Percentiles rank a stretch among this genome's conserved stretches.
These are phyloP conservation scores for Cephus cinctus DNA, from an alignment of 1,140 invertebrate genomes.

Conservation along the genomic window DNA sequence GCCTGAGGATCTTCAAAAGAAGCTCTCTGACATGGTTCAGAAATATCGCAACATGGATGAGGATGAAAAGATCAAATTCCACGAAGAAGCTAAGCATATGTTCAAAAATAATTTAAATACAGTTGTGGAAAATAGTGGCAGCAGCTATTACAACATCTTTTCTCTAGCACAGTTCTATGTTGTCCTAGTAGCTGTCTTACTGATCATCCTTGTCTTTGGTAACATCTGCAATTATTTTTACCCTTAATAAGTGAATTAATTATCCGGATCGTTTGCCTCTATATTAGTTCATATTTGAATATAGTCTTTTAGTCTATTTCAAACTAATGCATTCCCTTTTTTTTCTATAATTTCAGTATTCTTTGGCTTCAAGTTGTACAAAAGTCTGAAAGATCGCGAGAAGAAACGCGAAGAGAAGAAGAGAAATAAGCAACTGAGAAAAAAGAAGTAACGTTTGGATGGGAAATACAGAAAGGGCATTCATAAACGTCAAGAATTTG, in stretches of 20 bases:
- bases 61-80: conserved; percentile 44
- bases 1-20: conserved; percentile 30
- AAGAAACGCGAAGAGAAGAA: conserved; percentile 65
- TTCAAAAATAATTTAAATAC: conserved; percentile 5
- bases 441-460: conserved; percentile 53
- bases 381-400: conserved; percentile 61
- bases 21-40: conserved; percentile 39
- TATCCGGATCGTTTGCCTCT: neutral
- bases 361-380: conserved; percentile 80
- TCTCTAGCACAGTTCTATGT: neutral
- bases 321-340: conserved; percentile 17
- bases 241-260: neutral
- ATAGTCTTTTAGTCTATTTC: neutral
- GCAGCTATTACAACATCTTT: neutral
- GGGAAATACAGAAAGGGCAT: neutral
- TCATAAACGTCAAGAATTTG: neutral
- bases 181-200: conserved; percentile 3
- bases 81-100: conserved; percentile 34
- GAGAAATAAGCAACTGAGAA: conserved; percentile 56
- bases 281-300: conserved; percentile 3
- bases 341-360: conserved; percentile 70
- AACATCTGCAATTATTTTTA: neutral
- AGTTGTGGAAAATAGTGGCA: conserved; percentile 1
- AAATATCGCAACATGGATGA: conserved; percentile 44
- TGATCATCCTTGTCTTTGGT: conserved; percentile 20